Conservation (phyloP, 2,113 vertebrate genomes). For the Pelobates fuscus region DNA sequence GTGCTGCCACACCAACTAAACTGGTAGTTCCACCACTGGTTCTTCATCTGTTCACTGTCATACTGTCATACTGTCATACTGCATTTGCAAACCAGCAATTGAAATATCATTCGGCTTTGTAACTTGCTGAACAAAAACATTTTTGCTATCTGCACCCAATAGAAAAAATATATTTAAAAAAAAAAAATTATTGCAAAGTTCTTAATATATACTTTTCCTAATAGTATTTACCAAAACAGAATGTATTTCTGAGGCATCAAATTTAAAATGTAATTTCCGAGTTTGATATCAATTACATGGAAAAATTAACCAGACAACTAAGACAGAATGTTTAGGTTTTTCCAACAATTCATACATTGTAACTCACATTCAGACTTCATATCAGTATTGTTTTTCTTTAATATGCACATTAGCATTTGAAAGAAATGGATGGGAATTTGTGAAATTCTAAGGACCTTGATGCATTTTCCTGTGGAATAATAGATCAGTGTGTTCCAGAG, state of each 20-base stretch:
- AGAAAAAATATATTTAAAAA: no score
- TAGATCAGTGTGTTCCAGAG: conserved; percentile 31
- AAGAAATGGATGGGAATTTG: conserved; percentile 6
- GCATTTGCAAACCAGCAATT: no score
- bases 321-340: neutral
- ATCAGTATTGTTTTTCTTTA: conserved; percentile 37
- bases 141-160: no score
- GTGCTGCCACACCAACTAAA: no score
- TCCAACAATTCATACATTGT: neutral
- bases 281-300: conserved; percentile 6
- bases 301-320: conserved; percentile 5
- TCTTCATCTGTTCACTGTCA: no score
- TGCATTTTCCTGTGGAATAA: conserved; percentile 24
- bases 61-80: no score
- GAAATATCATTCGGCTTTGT: no score
- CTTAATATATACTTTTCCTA: no score
- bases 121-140: no score
- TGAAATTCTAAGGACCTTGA: conserved; percentile 18
- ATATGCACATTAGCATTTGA: conserved; percentile 24
- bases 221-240: no score
- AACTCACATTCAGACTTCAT: conserved; percentile 3
- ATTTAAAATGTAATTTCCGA: neutral
- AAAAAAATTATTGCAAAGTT: no score
- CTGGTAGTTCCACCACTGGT: no score
- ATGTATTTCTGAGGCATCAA: neutral